Percentiles rank a stretch among this genome's conserved stretches.
Evolutionary conservation across 2,113 vertebrate species (phyloP).

Genomic region (Mesitornis unicolor): DNA sequence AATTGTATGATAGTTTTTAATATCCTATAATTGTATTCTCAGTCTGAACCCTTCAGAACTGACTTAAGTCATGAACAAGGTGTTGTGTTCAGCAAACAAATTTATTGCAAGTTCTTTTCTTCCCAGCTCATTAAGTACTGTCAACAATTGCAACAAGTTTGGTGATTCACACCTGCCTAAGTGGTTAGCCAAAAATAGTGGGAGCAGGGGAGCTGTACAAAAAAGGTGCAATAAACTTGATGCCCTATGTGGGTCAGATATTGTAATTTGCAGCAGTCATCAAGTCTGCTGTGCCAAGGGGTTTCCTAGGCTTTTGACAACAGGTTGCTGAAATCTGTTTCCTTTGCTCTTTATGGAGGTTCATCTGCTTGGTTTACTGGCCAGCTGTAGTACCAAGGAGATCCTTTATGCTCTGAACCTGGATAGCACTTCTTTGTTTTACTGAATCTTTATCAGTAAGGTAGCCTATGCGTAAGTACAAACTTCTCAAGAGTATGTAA

Average conservation of each 20-base stretch:
- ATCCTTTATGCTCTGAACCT: background rate
- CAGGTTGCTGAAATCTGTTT: background rate
- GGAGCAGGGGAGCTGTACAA: background rate
- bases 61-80: background rate
- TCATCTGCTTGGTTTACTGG: background rate
- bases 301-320: background rate
- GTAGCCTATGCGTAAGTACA: background rate
- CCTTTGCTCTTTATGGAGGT: background rate
- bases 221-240: accelerated
- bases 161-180: background rate
- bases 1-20: background rate
- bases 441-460: background rate
- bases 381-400: background rate
- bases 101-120: background rate
- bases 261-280: background rate
- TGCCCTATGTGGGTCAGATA: background rate
- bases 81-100: background rate
- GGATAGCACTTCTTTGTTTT: background rate
- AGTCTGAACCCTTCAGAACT: background rate
- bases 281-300: background rate
- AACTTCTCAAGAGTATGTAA: background rate
- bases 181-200: background rate
- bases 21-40: background rate
- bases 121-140: background rate
- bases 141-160: background rate